A percentile compares a stretch with the other conserved stretches of the same genome.
Conservation (phyloP, 2,113 vertebrate genomes). For the Arvicanthis niloticus region DNA sequence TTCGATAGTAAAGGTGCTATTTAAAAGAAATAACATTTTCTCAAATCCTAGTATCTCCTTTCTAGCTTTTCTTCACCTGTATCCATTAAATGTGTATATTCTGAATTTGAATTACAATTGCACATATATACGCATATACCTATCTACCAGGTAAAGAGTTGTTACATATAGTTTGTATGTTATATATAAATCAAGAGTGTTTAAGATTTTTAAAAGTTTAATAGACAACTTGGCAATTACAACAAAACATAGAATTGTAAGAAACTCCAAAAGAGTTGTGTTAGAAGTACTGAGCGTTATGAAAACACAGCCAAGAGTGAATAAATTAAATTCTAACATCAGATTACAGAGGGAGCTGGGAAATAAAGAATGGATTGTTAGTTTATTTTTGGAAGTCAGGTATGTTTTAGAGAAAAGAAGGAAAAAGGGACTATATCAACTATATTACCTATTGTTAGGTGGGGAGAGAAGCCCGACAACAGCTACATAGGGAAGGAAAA, state of each 20-base stretch:
- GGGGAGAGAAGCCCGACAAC: not conserved
- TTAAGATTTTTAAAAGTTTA: not conserved
- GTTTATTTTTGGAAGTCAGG: not conserved
- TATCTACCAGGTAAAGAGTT: not conserved
- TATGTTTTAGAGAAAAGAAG: constrained; percentile 14
- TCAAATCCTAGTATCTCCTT: constrained; percentile 16
- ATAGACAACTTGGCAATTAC: not conserved
- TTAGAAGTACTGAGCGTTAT: not conserved
- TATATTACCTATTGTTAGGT: not conserved
- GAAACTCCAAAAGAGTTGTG: not conserved
- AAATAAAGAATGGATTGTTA: not conserved
- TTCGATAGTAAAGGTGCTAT: constrained; percentile 32
- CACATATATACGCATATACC: not conserved
- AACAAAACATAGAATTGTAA: constrained; percentile 36
- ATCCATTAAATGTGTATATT: constrained; percentile 10
- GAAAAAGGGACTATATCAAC: not conserved
- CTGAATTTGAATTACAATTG: constrained; percentile 4
- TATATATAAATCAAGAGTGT: not conserved
- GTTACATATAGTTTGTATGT: not conserved
- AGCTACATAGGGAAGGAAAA: not conserved
- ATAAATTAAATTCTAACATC: not conserved
- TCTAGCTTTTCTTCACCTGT: not conserved
- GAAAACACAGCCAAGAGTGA: not conserved
- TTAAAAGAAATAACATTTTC: constrained; percentile 20
- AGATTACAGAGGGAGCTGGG: not conserved